phyloP scores from a whole-genome alignment of 1,140 invertebrate genomes.

The Delia radicum region DNA sequence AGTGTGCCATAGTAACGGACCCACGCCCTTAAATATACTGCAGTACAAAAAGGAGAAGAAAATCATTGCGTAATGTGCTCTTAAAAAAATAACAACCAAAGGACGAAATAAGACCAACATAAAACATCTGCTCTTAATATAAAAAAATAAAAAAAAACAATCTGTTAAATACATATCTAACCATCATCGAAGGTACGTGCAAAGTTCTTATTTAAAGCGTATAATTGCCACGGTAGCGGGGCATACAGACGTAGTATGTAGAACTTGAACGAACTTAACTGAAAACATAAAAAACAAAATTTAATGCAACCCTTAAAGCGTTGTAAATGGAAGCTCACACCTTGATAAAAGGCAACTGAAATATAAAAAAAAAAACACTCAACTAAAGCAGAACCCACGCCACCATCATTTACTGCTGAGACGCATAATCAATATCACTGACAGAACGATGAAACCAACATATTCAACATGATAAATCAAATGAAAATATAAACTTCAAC shows the following conservation, averaged over 20 bases:
- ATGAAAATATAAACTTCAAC: background rate
- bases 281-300: background rate
- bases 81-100: background rate
- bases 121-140: background rate
- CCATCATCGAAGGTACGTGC: background rate
- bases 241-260: background rate
- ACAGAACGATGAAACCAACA: background rate
- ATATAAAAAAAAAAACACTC: no score
- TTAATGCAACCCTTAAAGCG: background rate
- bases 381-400: background rate
- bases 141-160: background rate
- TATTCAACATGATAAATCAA: background rate
- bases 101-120: background rate
- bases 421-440: background rate
- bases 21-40: background rate
- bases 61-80: background rate
- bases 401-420: background rate
- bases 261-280: background rate
- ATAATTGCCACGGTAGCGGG: constrained; percentile 1
- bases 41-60: background rate
- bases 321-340: background rate
- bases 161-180: background rate
- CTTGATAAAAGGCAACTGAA: no score
- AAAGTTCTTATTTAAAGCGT: background rate
- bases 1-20: background rate